Evolutionary conservation across 2,888 invertebrate genomes (phyloP).

Genomic region (Halictus ligatus): DNA sequence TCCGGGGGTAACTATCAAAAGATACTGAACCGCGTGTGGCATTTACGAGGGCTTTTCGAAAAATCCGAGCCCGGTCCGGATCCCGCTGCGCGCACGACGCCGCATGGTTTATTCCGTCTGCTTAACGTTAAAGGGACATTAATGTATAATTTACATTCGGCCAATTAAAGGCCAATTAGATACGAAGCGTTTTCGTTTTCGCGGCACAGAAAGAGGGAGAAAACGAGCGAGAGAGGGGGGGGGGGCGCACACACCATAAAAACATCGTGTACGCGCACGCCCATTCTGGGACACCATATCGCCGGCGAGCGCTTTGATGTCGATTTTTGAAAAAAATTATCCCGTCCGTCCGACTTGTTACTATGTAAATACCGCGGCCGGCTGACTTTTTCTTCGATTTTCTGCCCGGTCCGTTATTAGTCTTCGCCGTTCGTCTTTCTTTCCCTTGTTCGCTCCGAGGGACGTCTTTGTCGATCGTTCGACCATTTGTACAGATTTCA

Average conservation of each 20-base stretch:
- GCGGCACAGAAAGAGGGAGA: background rate
- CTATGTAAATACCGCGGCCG: conserved; percentile 31
- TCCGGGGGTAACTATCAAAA: conserved; percentile 61
- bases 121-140: conserved; percentile 66
- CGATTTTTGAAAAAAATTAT: conserved; percentile 48
- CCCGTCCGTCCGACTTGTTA: conserved; percentile 26
- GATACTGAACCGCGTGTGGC: conserved; percentile 60
- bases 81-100: conserved; percentile 62
- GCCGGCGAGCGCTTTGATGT: conserved; percentile 44
- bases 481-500: conserved; percentile 32
- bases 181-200: conserved; percentile 56
- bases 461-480: conserved; percentile 11
- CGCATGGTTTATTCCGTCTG: conserved; percentile 52
- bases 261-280: conserved; percentile 39
- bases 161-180: conserved; percentile 73
- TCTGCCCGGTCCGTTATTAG: background rate
- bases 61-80: conserved; percentile 36
- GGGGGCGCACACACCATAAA: conserved; percentile 41
- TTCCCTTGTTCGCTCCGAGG: background rate
- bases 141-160: conserved; percentile 71
- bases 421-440: background rate
- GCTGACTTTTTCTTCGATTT: background rate
- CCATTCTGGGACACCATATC: conserved; percentile 42
- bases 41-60: conserved; percentile 67
- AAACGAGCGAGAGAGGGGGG: background rate